phyloP scores from a whole-genome alignment of 2,113 vertebrate species.

The Hippoglossus stenolepis region DNA sequence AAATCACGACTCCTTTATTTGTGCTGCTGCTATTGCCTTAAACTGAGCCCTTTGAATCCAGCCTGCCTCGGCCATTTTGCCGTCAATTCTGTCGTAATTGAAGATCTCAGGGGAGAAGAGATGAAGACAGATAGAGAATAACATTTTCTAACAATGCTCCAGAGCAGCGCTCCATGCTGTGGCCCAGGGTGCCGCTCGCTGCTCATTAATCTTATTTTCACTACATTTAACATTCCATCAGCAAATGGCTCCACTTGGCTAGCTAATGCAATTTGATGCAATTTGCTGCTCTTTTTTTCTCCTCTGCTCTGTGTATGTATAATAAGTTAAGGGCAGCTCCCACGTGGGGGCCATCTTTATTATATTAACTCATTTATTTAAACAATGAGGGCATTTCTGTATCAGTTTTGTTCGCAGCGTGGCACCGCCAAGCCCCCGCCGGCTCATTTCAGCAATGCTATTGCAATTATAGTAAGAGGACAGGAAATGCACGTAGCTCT shows the following conservation, averaged over 20 bases:
- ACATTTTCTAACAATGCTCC: slow-evolving; percentile 63
- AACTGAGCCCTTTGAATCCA: slow-evolving; percentile 15
- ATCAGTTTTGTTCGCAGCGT: slow-evolving; percentile 40
- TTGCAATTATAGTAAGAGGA: slow-evolving; percentile 2
- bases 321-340: slow-evolving; percentile 70
- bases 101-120: slow-evolving; percentile 54
- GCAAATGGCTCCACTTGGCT: slow-evolving; percentile 74
- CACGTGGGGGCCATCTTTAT: slow-evolving; percentile 59
- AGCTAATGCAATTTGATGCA: slow-evolving; percentile 76
- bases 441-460: slow-evolving; percentile 38
- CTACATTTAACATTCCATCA: slow-evolving; percentile 80
- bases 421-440: slow-evolving; percentile 11
- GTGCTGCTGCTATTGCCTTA: slow-evolving; percentile 13
- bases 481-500: slow-evolving; percentile 19
- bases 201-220: slow-evolving; percentile 82
- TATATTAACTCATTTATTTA: slow-evolving; percentile 65
- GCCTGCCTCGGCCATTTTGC: slow-evolving; percentile 32
- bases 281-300: slow-evolving; percentile 46
- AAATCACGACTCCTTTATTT: slow-evolving; percentile 26
- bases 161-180: slow-evolving; percentile 49
- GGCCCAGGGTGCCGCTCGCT: slow-evolving; percentile 60
- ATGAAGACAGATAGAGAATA: slow-evolving; percentile 69
- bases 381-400: slow-evolving; percentile 58
- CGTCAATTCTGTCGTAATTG: slow-evolving; percentile 40
- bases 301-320: slow-evolving; percentile 55